phyloP scores from a whole-genome alignment of 2,888 invertebrate species.

The Coenonympha glycerion region DNA sequence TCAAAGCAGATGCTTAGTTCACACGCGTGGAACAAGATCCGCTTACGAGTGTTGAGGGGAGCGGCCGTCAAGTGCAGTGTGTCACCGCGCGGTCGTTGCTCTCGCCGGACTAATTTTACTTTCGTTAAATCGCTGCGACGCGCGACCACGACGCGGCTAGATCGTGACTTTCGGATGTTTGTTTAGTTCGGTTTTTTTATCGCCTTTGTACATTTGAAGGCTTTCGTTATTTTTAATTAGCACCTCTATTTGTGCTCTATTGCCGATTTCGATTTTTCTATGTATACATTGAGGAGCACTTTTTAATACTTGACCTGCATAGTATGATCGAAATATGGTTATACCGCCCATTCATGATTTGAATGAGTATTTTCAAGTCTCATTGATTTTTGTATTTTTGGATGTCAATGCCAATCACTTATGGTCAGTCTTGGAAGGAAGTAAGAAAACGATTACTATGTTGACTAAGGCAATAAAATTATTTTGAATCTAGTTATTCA shows the following conservation, averaged over 20 bases:
- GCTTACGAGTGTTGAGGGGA: conserved; percentile 29
- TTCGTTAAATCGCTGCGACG: conserved; percentile 51
- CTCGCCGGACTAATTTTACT: conserved; percentile 63
- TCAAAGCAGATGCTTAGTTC: conserved; percentile 14
- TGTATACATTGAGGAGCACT: neutral
- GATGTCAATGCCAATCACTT: no score
- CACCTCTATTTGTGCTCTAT: neutral
- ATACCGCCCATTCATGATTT: neutral
- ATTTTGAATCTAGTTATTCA: no score
- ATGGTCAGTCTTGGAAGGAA: no score
- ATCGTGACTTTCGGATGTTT: conserved; percentile 32
- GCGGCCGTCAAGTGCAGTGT: conserved; percentile 57
- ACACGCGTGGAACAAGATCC: conserved; percentile 28
- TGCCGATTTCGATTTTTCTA: neutral
- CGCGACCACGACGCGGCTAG: conserved; percentile 32
- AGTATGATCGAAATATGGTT: no score
- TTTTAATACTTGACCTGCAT: neutral
- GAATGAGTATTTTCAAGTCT: neutral
- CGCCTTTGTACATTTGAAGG: neutral
- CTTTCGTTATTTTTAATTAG: conserved; percentile 1
- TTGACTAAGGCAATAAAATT: no score
- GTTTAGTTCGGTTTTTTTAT: conserved; percentile 14
- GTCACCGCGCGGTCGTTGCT: conserved; percentile 62
- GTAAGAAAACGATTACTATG: no score
- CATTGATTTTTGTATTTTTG: neutral